Evolutionary conservation across 2,113 vertebrate species (phyloP), one percentile per base, ranked within the genome.

Genomic region (Hemicordylus capensis): DNA sequence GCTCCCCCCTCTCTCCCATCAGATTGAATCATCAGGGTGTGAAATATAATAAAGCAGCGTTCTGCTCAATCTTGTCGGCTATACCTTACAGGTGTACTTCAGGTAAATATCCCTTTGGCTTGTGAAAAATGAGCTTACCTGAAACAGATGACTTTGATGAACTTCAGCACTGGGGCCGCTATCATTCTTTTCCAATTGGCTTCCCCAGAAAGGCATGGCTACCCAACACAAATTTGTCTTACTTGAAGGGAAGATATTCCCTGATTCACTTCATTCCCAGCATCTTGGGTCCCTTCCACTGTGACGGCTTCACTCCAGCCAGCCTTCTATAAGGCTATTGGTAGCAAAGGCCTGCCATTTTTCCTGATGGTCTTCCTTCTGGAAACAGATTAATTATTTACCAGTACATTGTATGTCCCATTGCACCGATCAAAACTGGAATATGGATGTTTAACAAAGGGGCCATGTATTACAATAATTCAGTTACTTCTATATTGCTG

Each of bases 181-280:
- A 99, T 99, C 98, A 98, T 98, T 99, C 98, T 99, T 99, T 98
- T 99, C 98, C 98, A 96, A 98, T 96, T 99, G 97, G 97, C 96
- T 99, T 99, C 98, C 97, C 96, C 95, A 93, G 97, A 94, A 94
- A 97, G 95, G 95, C 93, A 89, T 91, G 95, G 42, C 39, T 95
- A 93, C 95, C 89, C 95, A 9, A 88, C 95, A 96, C 96, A 98
- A 97, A 98, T 99, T 98, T 98, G 97, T 99, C 98, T 98, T 98
- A 95, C 97, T 98, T 61, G 97, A 98, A 98, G 97, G 96, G 95
- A 97, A 97, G 97, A 95, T 93, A 96, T 96, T 96, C 97, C 96
- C 94, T 95, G 96, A 96, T 97, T 97, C 96, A 95, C 95, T 96
- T 90, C 88, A 76, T 91, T 95, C 89, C 89, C 86, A 31, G 85